Conservation (phyloP, 2,797 vertebrate species). For the Acanthis flammea region DNA sequence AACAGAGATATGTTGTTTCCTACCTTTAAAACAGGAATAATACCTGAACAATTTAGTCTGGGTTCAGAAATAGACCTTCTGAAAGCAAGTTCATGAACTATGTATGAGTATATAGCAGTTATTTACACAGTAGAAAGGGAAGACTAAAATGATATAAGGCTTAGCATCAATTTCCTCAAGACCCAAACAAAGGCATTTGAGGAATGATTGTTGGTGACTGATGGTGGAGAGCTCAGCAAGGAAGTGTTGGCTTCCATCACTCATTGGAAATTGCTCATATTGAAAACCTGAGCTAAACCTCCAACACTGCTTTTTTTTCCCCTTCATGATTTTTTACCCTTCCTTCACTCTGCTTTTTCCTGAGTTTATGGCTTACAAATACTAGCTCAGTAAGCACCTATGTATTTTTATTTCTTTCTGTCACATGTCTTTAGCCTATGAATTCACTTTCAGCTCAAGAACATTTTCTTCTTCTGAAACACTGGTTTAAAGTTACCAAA, state of each 20-base stretch:
- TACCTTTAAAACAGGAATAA: not conserved
- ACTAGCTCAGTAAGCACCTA: not conserved
- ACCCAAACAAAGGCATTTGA: not conserved
- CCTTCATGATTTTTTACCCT: not conserved
- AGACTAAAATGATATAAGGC: not conserved
- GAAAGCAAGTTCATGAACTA: not conserved
- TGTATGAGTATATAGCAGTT: not conserved
- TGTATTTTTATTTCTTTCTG: not conserved
- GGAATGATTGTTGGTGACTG: not conserved
- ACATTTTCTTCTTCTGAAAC: not conserved
- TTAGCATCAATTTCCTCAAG: not conserved
- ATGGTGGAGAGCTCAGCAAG: not conserved
- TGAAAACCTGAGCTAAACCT: not conserved
- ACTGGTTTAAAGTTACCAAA: not conserved
- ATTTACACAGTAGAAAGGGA: not conserved
- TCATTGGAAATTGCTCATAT: not conserved
- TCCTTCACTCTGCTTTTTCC: not conserved
- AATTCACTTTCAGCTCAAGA: not conserved
- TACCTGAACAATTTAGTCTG: not conserved
- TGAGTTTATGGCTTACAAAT: not conserved
- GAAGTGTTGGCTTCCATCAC: not conserved
- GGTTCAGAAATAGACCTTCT: not conserved
- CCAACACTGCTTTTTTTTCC: fast-evolving
- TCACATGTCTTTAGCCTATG: not conserved
- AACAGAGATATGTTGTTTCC: not conserved